A percentile compares a stretch with the other conserved stretches of the same genome.
phyloP scores from a whole-genome alignment of 2,888 invertebrate genomes.

The Heliconius hortense region DNA sequence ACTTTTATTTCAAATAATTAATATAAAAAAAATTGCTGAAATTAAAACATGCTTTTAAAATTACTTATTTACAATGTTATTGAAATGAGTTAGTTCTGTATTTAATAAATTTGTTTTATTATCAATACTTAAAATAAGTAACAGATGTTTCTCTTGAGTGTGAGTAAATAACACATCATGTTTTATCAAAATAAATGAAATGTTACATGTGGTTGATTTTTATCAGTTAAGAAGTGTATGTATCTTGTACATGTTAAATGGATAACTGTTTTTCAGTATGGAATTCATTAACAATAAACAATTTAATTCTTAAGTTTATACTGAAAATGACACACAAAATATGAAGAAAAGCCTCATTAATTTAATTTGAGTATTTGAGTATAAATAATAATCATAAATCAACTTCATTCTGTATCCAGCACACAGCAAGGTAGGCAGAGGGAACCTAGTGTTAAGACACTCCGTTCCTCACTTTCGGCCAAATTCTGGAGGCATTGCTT shows the following conservation, averaged over 20 bases:
- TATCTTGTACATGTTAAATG: no score
- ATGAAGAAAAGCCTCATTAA: not conserved
- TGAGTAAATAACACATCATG: constrained; percentile 9
- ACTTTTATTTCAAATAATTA: no score
- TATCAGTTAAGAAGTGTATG: not conserved
- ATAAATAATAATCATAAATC: not conserved
- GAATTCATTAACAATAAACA: not conserved
- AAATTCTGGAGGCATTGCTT: no score
- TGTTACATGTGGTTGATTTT: not conserved
- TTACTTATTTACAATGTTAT: not conserved
- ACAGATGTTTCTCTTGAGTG: not conserved
- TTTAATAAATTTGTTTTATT: constrained; percentile 4
- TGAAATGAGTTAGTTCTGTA: not conserved
- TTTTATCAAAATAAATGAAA: constrained; percentile 5
- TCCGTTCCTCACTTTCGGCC: no score
- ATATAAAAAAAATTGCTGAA: no score
- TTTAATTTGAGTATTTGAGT: not conserved
- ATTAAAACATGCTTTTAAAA: constrained; percentile 4
- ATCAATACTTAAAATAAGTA: not conserved
- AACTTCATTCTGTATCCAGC: no score
- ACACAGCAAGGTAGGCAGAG: no score
- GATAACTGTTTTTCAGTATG: not conserved
- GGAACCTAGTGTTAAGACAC: no score
- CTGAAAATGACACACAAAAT: not conserved
- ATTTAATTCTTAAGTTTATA: not conserved